Evolutionary conservation across 2,113 vertebrate genomes (phyloP).

Genomic region (Chionomys nivalis): DNA sequence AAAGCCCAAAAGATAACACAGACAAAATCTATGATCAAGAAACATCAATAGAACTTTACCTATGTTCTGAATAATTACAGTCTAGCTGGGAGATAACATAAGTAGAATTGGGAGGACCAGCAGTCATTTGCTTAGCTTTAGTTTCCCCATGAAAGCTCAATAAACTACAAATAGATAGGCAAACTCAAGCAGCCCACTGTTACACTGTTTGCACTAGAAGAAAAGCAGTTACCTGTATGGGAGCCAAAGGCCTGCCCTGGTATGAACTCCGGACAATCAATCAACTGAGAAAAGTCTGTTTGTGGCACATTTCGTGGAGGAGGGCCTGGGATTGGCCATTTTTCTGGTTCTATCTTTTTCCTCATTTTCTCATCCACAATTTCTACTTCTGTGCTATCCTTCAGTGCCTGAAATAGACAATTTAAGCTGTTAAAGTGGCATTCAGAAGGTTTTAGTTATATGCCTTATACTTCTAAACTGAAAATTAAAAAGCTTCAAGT

Average conservation of each 20-base stretch:
- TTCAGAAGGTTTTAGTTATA: conserved; percentile 13
- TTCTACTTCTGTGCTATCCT: conserved; percentile 95
- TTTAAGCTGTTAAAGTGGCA: conserved; percentile 34
- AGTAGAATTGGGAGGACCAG: conserved; percentile 51
- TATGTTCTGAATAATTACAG: conserved; percentile 46
- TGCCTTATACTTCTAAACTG: background rate
- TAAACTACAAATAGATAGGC: conserved; percentile 54
- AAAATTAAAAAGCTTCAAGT: background rate
- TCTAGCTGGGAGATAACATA: background rate
- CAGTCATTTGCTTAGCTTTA: conserved; percentile 49
- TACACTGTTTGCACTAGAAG: conserved; percentile 61
- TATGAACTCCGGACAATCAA: conserved; percentile 97
- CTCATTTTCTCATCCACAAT: conserved; percentile 93
- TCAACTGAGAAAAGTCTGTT: conserved; percentile 95
- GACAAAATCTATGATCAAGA: conserved; percentile 38
- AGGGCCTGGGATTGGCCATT: conserved; percentile 94
- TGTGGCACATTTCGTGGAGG: conserved; percentile 86
- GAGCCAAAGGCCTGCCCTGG: conserved; percentile 91
- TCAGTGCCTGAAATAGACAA: conserved; percentile 89
- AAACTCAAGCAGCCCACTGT: conserved; percentile 43
- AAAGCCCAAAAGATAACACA: conserved; percentile 40
- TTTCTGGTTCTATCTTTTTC: conserved; percentile 93
- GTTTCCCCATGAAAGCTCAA: conserved; percentile 61
- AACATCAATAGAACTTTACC: conserved; percentile 28
- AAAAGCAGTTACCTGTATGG: conserved; percentile 88